Evolutionary conservation across 2,797 vertebrate genomes (phyloP), one percentile per base, ranked within the genome.

Genomic region (Menidia menidia): DNA sequence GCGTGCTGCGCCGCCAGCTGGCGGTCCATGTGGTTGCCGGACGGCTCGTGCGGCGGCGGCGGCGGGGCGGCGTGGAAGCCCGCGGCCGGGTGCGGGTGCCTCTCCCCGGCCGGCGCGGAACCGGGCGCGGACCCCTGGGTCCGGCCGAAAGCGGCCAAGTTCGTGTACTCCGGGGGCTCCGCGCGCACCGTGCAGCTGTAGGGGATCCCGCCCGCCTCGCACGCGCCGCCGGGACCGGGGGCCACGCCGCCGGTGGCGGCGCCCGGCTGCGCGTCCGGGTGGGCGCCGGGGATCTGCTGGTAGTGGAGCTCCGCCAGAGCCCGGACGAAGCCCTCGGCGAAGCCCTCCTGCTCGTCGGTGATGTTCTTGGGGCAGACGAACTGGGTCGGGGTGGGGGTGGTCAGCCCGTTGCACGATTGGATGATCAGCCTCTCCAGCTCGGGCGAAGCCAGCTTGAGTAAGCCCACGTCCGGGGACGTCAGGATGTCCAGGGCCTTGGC

Each of bases 311-410:
- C 97, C 0, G 95, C 96, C 73, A 98, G 88, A 0, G 97, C 97
- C 78, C 95, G 91, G 55, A 96, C 97, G 41, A 98, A 98, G 1
- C 97, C 97, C 39, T 98, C 97, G 0, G 97, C 96, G 4, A 98
- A 98, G 1, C 96, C 96, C 87, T 98, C 96, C 87, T 98, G 97
- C 89, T 98, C 97, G 66, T 97, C 97, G 0, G 96, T 97, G 75
- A 96, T 96, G 80, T 96, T 97, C 89, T 95, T 97, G 75, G 96
- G 94, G 72, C 96, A 96, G 71, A 96, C 75, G 86, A 98, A 97
- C 92, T 98, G 97, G 19, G 96, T 96, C 33, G 97, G 97, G 78
- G 96, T 97, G 75, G 97, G 96, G 58, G 97, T 97, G 71, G 96
- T 96, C 83, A 97, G 89, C 39, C 97, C 96, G 61, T 89, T 98